These are phyloP conservation scores for Calameuta idolon DNA, from an alignment of 2,888 invertebrate genomes.

Conservation along the genomic window DNA sequence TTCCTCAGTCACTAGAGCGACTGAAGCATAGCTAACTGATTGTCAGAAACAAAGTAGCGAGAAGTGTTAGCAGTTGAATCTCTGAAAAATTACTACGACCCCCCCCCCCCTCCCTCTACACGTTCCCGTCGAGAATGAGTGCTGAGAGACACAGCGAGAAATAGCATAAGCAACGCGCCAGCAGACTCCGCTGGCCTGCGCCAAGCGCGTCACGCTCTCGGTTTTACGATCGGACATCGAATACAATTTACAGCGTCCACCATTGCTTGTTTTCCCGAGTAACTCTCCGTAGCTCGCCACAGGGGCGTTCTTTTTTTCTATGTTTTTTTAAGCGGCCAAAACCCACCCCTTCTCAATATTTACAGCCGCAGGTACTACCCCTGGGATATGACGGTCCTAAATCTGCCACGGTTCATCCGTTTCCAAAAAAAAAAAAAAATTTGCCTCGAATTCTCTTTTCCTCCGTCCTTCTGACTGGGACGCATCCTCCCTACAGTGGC, in stretches of 20 bases:
- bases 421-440: not conserved
- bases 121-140: not conserved
- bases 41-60: not conserved
- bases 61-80: not conserved
- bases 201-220: constrained; percentile 14
- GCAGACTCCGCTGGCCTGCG: not conserved
- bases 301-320: constrained; percentile 3
- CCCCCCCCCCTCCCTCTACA: not conserved
- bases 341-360: constrained; percentile 16
- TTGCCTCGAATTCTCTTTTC: constrained; percentile 22
- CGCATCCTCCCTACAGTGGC: not conserved
- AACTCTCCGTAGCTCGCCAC: not conserved
- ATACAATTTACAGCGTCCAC: constrained; percentile 55
- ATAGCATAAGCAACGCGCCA: not conserved
- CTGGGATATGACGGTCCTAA: constrained; percentile 25
- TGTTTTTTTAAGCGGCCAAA: constrained; percentile 11
- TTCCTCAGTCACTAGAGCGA: too few species aligned
- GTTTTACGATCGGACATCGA: constrained; percentile 56
- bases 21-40: not conserved
- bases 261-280: constrained; percentile 35
- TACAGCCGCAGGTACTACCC: constrained; percentile 14
- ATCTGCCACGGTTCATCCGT: constrained; percentile 11
- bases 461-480: constrained; percentile 2
- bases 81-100: not conserved
- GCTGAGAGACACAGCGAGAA: not conserved